Evolutionary conservation across 2,888 invertebrate species (phyloP), one percentile per base, ranked within the genome.

Genomic region (Drosophila testacea): DNA sequence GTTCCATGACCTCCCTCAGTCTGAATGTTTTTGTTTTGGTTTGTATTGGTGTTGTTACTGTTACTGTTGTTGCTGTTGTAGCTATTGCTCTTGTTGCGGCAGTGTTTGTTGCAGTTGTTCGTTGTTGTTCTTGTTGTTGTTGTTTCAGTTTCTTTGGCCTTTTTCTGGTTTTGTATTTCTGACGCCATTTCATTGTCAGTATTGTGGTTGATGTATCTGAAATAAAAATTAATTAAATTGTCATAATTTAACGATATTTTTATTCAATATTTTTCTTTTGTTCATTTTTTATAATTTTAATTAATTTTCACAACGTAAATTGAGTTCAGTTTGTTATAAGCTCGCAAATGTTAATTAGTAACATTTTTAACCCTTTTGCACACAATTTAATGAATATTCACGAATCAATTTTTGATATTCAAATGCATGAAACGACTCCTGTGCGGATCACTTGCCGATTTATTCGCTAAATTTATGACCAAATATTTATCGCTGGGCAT

Each of bases 121-220:
- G 75, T 78, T 83, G 75, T 79, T 81, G 74, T 81, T 79, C 64
- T 64, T 64, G 77, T 69, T 80, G 73, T 74, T 81, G 73, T 69
- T 83, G 76, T 83, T 81, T 70, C 79, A 82, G 75, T 89, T 85
- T 82, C 77, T 81, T 82, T 77, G 76, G 78, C 86, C 90, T 84
- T 77, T 85, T 90, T 84, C 88, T 90, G 84, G 83, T 90, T 89
- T 92, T 90, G 83, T 86, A 89, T 91, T 91, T 92, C 73, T 91
- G 91, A 70, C 92, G 90, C 92, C 92, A 92, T 92, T 90, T 92
- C 71, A 89, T 82, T 83, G 91, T 89, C 92, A 92, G 92, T 88
- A 84, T 91, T 88, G 89, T 73, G 68, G 77, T 75, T 87, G 73
- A 80, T 72, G 80, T 73, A 80, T 83, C 92, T 91, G 84, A 6